phyloP scores from a whole-genome alignment of 2,113 vertebrate species.

The Xiphias gladius region DNA sequence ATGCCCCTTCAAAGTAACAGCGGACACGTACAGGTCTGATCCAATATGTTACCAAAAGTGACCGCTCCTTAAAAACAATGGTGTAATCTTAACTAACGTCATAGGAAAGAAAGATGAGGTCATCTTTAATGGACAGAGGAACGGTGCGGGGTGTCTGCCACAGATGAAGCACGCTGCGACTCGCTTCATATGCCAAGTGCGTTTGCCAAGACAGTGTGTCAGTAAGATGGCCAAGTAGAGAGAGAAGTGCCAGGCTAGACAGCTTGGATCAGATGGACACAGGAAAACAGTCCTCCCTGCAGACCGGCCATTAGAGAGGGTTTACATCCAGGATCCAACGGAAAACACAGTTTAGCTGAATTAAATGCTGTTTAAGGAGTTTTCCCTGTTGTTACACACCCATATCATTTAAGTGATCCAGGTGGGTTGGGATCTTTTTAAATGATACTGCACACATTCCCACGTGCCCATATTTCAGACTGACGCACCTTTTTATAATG shows the following conservation, averaged over 20 bases:
- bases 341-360: background rate
- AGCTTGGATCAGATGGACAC: conserved; percentile 46
- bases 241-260: conserved; percentile 37
- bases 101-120: conserved; percentile 50
- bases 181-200: conserved; percentile 59
- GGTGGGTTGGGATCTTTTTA: background rate
- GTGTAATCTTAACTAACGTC: background rate
- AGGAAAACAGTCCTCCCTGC: conserved; percentile 18
- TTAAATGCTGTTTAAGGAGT: background rate
- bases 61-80: conserved; percentile 9
- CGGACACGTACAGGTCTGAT: background rate
- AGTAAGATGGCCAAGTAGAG: conserved; percentile 50
- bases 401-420: background rate
- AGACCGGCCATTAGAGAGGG: conserved; percentile 13
- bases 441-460: background rate
- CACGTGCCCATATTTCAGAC: background rate
- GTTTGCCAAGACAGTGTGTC: conserved; percentile 50
- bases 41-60: background rate
- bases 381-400: background rate
- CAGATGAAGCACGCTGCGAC: conserved; percentile 43
- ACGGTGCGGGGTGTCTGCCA: conserved; percentile 14
- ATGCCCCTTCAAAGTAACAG: background rate
- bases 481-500: background rate
- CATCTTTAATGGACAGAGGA: conserved; percentile 27
- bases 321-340: background rate